Conservation (phyloP, 1,140 invertebrate genomes). For the Drosophila pachea region DNA sequence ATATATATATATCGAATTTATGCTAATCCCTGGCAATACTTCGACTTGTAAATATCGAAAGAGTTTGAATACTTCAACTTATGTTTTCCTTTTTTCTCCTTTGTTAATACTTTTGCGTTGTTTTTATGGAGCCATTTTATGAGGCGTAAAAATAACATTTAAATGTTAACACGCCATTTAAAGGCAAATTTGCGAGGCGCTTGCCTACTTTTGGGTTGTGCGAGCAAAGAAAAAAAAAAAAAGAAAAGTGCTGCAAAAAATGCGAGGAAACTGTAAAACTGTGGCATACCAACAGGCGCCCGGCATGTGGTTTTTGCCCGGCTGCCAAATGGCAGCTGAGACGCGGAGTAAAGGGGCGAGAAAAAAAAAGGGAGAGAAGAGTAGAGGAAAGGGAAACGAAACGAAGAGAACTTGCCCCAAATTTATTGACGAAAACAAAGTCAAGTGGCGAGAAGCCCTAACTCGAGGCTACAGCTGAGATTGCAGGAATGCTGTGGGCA, state of each 20-base stretch:
- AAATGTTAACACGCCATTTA: slow-evolving; percentile 74
- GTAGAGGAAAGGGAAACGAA: slow-evolving; percentile 8
- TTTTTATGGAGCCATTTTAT: slow-evolving; percentile 60
- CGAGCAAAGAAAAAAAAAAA: slow-evolving; percentile 6
- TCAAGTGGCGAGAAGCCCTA: slow-evolving; percentile 57
- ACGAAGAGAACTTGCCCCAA: slow-evolving; percentile 56
- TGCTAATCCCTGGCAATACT: neutral
- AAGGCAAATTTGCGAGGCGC: slow-evolving; percentile 60
- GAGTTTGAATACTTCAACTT: slow-evolving; percentile 47
- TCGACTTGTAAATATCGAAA: slow-evolving; percentile 46
- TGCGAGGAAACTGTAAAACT: slow-evolving; percentile 39
- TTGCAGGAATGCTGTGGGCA: slow-evolving; percentile 54
- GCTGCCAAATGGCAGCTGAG: slow-evolving; percentile 47
- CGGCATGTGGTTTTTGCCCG: slow-evolving; percentile 45
- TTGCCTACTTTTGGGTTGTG: slow-evolving; percentile 42
- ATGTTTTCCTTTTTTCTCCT: slow-evolving; percentile 5
- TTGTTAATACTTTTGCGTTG: slow-evolving; percentile 15
- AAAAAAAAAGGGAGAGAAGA: slow-evolving; percentile 12
- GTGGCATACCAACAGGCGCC: slow-evolving; percentile 65
- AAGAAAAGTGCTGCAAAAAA: slow-evolving; percentile 17
- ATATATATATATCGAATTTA: neutral
- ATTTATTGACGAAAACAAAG: slow-evolving; percentile 74
- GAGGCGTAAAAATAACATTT: slow-evolving; percentile 72
- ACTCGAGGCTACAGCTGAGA: slow-evolving; percentile 41
- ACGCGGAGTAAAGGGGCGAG: slow-evolving; percentile 15